Percentiles rank a stretch among this genome's conserved stretches.
Evolutionary conservation across 2,797 vertebrate species (phyloP).

Genomic region (Gobio occitaniae): DNA sequence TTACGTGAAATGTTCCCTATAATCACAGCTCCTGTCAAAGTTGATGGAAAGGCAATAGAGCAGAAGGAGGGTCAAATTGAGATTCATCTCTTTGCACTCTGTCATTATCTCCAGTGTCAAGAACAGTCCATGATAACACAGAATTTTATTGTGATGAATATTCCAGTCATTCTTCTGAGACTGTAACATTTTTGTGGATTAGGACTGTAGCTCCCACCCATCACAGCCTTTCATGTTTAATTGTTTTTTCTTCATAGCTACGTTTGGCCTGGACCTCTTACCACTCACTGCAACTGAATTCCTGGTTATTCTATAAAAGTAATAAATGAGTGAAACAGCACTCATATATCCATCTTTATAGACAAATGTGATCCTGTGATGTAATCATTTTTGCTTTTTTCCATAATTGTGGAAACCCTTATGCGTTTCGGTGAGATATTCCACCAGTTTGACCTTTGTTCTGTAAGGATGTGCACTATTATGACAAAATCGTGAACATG

Average conservation of each 20-base stretch:
- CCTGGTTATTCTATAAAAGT: slow-evolving; percentile 6
- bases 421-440: not conserved
- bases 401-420: too few relatives aligned
- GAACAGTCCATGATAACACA: not conserved
- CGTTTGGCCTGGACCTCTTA: not conserved
- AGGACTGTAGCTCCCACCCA: not conserved
- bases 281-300: not conserved
- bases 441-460: slow-evolving; percentile 36
- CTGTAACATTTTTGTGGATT: slow-evolving; percentile 13
- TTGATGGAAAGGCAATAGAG: not conserved
- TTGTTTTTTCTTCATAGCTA: not conserved
- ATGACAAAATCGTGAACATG: not conserved
- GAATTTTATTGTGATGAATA: slow-evolving; percentile 4
- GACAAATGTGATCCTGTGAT: not conserved
- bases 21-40: slow-evolving; percentile 29
- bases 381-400: slow-evolving; percentile 10
- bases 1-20: not conserved
- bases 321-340: not conserved
- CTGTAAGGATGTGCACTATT: not conserved
- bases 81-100: slow-evolving; percentile 23
- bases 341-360: not conserved
- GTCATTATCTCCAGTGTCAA: slow-evolving; percentile 3
- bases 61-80: not conserved
- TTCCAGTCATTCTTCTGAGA: slow-evolving; percentile 13
- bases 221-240: slow-evolving; percentile 20